Evolutionary conservation across 2,113 vertebrate genomes (phyloP).

Genomic region (Eubucco bourcierii): DNA sequence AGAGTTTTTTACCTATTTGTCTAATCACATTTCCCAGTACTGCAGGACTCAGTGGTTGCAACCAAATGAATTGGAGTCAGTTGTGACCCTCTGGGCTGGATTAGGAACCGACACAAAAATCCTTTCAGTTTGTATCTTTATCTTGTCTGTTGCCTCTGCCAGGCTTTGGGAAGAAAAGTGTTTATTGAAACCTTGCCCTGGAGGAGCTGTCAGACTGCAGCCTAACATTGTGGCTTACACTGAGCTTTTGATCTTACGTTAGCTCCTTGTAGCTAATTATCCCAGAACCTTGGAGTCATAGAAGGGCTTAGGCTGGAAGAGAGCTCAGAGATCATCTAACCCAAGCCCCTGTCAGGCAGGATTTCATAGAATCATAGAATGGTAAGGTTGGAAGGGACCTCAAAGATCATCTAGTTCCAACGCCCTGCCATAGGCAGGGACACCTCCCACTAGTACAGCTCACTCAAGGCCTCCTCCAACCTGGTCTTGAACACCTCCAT

Average conservation of each 20-base stretch:
- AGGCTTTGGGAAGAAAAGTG: neutral
- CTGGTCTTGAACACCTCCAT: too few relatives aligned
- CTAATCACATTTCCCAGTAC: neutral
- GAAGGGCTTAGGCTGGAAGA: too few relatives aligned
- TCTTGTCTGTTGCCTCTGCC: neutral
- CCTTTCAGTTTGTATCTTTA: neutral
- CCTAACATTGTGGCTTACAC: neutral
- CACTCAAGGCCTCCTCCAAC: too few relatives aligned
- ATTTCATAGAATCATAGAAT: too few relatives aligned
- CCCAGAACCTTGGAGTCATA: too few relatives aligned
- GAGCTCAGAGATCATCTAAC: too few relatives aligned
- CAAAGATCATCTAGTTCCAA: too few relatives aligned
- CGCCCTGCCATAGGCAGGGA: too few relatives aligned
- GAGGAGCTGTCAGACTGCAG: neutral
- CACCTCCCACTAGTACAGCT: too few relatives aligned
- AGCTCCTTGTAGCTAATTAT: neutral
- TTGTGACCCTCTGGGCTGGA: neutral
- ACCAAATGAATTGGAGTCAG: neutral
- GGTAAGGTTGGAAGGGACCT: too few relatives aligned
- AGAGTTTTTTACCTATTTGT: neutral
- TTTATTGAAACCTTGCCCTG: neutral
- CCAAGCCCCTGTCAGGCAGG: too few relatives aligned
- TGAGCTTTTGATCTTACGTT: neutral
- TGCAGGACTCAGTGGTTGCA: neutral
- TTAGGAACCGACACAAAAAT: neutral